Percentiles rank a stretch among this genome's conserved stretches.
These are phyloP conservation scores for Anhinga rufa DNA, from an alignment of 2,113 vertebrate species.

Conservation along the genomic window DNA sequence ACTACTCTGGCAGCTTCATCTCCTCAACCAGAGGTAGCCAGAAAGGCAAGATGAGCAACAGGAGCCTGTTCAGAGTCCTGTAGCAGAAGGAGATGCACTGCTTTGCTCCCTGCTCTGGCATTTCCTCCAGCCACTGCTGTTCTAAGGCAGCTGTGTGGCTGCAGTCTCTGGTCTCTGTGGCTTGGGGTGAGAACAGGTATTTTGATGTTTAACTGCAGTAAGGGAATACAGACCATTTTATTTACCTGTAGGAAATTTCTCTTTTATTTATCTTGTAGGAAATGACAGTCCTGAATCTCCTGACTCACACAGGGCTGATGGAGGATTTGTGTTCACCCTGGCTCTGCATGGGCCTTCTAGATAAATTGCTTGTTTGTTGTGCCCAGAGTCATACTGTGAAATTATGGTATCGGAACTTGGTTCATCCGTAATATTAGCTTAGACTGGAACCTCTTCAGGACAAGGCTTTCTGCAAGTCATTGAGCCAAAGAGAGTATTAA, in stretches of 20 bases:
- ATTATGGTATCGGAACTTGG: background rate
- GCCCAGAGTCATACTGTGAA: background rate
- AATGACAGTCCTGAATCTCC: background rate
- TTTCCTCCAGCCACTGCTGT: background rate
- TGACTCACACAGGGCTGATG: background rate
- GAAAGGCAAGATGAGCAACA: background rate
- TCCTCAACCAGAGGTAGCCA: background rate
- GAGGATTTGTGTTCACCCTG: background rate
- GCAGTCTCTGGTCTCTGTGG: background rate
- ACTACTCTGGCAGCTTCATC: background rate
- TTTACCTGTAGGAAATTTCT: background rate
- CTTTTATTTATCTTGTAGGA: background rate
- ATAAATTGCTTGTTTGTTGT: background rate
- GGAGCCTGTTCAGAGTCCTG: background rate
- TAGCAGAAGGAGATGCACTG: background rate
- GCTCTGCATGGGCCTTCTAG: background rate
- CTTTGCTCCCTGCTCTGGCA: background rate
- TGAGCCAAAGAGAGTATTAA: background rate
- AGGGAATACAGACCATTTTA: background rate
- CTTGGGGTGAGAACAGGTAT: background rate
- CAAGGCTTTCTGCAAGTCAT: background rate
- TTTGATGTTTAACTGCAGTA: background rate
- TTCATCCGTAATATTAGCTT: background rate
- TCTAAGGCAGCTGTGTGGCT: background rate
- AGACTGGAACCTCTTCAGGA: background rate